Evolutionary conservation across 2,113 vertebrate species (phyloP).

Genomic region (Condylura cristata): DNA sequence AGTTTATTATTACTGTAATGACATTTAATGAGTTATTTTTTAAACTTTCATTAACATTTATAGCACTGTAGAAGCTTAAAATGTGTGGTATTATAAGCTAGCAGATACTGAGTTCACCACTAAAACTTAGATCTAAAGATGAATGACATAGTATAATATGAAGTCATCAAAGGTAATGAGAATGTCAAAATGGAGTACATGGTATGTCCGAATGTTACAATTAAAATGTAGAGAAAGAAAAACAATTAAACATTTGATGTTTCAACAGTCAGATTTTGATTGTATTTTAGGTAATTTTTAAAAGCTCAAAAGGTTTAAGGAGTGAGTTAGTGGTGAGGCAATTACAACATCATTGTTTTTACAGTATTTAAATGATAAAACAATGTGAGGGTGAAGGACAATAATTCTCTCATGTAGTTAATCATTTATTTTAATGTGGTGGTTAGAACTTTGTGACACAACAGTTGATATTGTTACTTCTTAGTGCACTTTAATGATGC

Average conservation of each 20-base stretch:
- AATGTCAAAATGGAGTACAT: not conserved
- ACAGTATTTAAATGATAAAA: constrained; percentile 17
- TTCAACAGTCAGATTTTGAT: not conserved
- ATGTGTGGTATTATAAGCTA: not conserved
- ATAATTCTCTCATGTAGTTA: not conserved
- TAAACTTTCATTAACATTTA: not conserved
- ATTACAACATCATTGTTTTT: not conserved
- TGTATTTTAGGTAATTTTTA: not conserved
- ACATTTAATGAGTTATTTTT: not conserved
- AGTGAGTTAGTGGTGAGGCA: not conserved
- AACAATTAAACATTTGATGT: not conserved
- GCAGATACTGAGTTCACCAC: not conserved
- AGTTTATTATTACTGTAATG: no score
- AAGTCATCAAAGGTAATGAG: not conserved
- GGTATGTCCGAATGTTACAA: not conserved
- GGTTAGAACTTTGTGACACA: not conserved
- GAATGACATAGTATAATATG: not conserved
- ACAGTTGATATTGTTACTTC: not conserved
- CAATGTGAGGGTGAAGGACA: not conserved
- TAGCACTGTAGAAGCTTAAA: not conserved
- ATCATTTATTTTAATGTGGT: not conserved
- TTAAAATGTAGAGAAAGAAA: not conserved
- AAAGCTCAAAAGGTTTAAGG: not conserved
- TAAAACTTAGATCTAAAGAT: not conserved
- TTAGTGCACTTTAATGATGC: not conserved